Evolutionary conservation across 92 coral and sea anemone species (phyloP).

Genomic region (Umimayanthus kanabou): DNA sequence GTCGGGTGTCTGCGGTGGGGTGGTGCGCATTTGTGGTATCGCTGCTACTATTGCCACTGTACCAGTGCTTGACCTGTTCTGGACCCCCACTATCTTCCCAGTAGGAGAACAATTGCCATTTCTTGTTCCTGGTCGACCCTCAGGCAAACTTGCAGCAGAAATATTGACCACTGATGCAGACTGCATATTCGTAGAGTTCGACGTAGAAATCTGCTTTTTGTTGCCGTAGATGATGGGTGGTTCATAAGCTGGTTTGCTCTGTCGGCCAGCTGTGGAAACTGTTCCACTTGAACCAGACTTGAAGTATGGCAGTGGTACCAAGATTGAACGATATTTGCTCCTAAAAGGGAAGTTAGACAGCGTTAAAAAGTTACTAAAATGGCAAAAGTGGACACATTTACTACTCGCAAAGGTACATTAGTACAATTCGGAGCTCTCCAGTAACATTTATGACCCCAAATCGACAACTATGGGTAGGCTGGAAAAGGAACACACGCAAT

Average conservation of each 20-base stretch:
- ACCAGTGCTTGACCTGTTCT: conserved; percentile 58
- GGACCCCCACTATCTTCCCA: conserved; percentile 53
- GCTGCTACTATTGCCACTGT: conserved; percentile 58
- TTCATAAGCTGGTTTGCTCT: conserved; percentile 49
- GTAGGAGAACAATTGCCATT: conserved; percentile 49
- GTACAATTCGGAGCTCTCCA: neutral
- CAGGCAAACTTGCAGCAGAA: conserved; percentile 65
- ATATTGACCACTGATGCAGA: conserved; percentile 80
- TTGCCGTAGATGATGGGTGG: conserved; percentile 58
- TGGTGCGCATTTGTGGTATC: neutral
- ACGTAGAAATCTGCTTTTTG: conserved; percentile 26
- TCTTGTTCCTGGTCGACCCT: conserved; percentile 62
- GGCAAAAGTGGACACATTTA: neutral
- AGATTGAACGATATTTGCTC: conserved; percentile 56
- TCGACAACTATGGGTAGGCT: no score
- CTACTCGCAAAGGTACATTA: neutral
- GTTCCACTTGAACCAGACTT: conserved; percentile 45
- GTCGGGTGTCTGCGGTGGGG: conserved; percentile 45
- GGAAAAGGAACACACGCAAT: no score
- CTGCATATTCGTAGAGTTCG: conserved; percentile 37
- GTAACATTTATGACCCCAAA: neutral
- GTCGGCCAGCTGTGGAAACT: conserved; percentile 50
- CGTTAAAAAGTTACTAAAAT: no score
- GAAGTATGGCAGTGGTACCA: conserved; percentile 80
- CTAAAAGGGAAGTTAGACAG: conserved; percentile 37